Base-by-base conservation (phyloP, 2,888 invertebrate species). In the Callyntrura sp. region DNA sequence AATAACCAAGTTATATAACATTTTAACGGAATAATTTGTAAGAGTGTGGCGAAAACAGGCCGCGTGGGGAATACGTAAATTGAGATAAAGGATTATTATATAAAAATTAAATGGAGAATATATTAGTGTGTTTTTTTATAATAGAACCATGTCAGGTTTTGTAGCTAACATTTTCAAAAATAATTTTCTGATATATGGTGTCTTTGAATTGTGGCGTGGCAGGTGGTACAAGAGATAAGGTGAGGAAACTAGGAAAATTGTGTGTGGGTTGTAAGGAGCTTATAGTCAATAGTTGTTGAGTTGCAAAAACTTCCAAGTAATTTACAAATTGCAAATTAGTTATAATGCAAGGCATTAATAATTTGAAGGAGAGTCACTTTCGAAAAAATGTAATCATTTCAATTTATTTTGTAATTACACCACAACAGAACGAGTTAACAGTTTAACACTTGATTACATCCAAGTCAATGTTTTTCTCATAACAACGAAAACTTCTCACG, bases 401-500 rank as follows among this genome's bases (percentile, higher is more conserved):
- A 12, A 55, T n/a, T 55, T 55, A 55, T n/a, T 14, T 12, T 55
- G 14, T 4, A 55, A n/a, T 1, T 55, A 17, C 4, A 4, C 4
- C 14, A 14, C 65, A 12, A 25, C n/a, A n/a, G n/a, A n/a, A 25
- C 65, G 23, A 65, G 28, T 23, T 2, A 68, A 68, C 45, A 28
- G 45, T 45, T 43, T 9, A 76, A 11, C 76, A 76, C 48, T 51
- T 48, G 8, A 76, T 25, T 51, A n/a, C 9, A 48, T 76, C 23
- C 23, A 76, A 51, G 12, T 51, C 23, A 51, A 76, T 51, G 4
- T 1, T 76, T 25, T 11, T 23, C 12, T 48, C 48, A 51, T 76
- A 76, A 76, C 76, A 76, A 25, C 76, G 9, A 51, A 51, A 76
- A 17, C 76, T 76, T 48, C 48, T 48, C 14, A 51, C 25, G 8